phyloP scores from a whole-genome alignment of 2,797 vertebrate species.

The Thripadectes ignobilis region DNA sequence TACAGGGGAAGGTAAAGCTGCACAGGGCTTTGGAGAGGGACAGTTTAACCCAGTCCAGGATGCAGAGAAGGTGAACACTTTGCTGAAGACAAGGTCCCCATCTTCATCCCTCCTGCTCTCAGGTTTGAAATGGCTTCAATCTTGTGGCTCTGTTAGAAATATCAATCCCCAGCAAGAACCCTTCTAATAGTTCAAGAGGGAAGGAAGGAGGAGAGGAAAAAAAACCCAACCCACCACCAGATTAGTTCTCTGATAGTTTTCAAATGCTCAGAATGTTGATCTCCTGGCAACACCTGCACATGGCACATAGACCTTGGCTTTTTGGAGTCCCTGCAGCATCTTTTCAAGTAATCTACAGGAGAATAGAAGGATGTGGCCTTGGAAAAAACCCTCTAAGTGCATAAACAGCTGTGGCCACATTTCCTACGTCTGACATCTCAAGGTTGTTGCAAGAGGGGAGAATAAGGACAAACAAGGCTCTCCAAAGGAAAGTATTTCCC shows the following conservation, averaged over 20 bases:
- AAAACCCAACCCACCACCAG: not conserved
- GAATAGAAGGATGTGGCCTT: slow-evolving; percentile 66
- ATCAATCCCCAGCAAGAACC: not conserved
- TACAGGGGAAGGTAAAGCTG: not conserved
- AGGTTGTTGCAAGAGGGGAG: slow-evolving; percentile 59
- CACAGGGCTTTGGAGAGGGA: not conserved
- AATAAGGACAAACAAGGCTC: slow-evolving; percentile 6
- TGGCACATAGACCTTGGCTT: slow-evolving; percentile 34
- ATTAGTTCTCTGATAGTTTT: slow-evolving; percentile 1
- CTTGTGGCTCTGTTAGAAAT: not conserved
- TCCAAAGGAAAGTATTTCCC: not conserved
- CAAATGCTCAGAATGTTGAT: slow-evolving; percentile 40
- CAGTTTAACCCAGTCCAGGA: not conserved
- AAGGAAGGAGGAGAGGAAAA: not conserved
- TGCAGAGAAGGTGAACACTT: not conserved
- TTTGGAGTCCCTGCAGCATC: slow-evolving; percentile 42
- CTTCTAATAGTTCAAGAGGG: not conserved
- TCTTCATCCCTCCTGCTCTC: not conserved
- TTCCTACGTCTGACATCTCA: slow-evolving; percentile 66
- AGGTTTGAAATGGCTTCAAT: not conserved
- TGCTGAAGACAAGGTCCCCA: not conserved
- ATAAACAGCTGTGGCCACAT: slow-evolving; percentile 76
- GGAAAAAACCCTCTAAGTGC: slow-evolving; percentile 63
- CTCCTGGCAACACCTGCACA: not conserved
- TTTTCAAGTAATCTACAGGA: slow-evolving; percentile 21